Conservation (phyloP, 2,888 invertebrate species). For the Temnothorax rugatulus region DNA sequence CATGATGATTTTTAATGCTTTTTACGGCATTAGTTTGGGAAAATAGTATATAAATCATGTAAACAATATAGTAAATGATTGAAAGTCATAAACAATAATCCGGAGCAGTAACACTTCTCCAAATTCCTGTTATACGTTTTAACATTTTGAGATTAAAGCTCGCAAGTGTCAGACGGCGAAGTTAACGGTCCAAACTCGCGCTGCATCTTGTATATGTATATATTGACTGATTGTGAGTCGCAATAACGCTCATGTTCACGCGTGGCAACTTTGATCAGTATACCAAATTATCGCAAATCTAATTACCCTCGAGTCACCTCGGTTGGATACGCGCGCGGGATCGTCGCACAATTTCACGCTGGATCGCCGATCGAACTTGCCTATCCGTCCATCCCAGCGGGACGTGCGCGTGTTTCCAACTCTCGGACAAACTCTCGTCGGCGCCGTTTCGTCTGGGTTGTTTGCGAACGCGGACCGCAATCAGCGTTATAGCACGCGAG, state of each 20-base stretch:
- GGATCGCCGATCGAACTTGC: conserved; percentile 56
- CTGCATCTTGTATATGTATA: too few species aligned
- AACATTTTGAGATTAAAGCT: neutral
- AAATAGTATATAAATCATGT: neutral
- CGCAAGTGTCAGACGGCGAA: neutral
- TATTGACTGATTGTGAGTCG: neutral
- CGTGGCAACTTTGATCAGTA: conserved; percentile 35
- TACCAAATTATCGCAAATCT: conserved; percentile 43
- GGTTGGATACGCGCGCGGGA: neutral
- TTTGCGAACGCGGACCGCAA: conserved; percentile 59
- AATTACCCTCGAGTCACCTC: conserved; percentile 32
- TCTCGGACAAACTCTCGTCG: conserved; percentile 43
- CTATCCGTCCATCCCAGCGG: conserved; percentile 26
- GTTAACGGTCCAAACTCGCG: neutral
- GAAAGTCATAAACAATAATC: neutral
- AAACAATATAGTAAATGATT: neutral
- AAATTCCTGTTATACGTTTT: neutral
- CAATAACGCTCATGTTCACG: neutral
- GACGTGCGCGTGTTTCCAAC: neutral
- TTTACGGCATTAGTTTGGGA: neutral
- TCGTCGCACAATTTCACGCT: conserved; percentile 48
- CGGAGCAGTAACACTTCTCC: neutral
- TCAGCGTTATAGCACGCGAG: conserved; percentile 49
- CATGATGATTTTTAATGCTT: neutral
- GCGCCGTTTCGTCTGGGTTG: conserved; percentile 62